phyloP scores from a whole-genome alignment of 2,113 vertebrate genomes.

The Jacana jacana region DNA sequence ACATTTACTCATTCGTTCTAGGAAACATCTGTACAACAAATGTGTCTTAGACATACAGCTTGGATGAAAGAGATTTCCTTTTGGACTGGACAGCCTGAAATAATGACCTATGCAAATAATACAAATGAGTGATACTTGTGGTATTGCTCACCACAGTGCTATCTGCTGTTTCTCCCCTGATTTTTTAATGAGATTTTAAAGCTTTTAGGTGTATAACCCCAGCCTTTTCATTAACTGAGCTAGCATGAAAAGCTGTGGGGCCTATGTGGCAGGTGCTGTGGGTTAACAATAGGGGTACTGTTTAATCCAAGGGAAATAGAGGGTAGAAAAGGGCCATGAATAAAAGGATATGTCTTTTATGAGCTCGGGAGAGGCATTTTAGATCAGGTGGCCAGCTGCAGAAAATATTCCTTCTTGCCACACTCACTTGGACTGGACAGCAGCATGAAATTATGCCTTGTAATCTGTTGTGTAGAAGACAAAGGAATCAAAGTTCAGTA shows the following conservation, averaged over 20 bases:
- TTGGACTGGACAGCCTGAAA: constrained; percentile 48
- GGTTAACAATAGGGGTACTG: constrained; percentile 60
- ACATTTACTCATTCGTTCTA: constrained; percentile 43
- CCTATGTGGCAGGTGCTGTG: constrained; percentile 48
- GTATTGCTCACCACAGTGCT: constrained; percentile 29
- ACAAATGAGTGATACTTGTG: constrained; percentile 48
- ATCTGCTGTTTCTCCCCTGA: constrained; percentile 13
- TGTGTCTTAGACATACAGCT: constrained; percentile 58
- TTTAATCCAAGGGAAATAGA: constrained; percentile 50
- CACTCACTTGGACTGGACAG: not conserved
- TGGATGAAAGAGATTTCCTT: constrained; percentile 64
- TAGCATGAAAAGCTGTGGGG: constrained; percentile 41
- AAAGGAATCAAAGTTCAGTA: constrained; percentile 21
- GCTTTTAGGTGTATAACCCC: not conserved
- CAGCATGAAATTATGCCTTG: not conserved
- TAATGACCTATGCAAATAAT: constrained; percentile 56
- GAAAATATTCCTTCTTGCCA: constrained; percentile 28
- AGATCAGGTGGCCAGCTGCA: constrained; percentile 28
- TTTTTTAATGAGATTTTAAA: constrained; percentile 38
- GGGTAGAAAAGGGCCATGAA: constrained; percentile 30
- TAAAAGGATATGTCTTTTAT: constrained; percentile 36
- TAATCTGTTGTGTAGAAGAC: not conserved
- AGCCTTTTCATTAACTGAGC: constrained; percentile 49
- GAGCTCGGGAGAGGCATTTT: constrained; percentile 41
- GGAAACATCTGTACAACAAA: constrained; percentile 74